Percentiles rank a stretch among this genome's conserved stretches.
Conservation (phyloP, 2,797 vertebrate genomes). For the Avahi laniger region DNA sequence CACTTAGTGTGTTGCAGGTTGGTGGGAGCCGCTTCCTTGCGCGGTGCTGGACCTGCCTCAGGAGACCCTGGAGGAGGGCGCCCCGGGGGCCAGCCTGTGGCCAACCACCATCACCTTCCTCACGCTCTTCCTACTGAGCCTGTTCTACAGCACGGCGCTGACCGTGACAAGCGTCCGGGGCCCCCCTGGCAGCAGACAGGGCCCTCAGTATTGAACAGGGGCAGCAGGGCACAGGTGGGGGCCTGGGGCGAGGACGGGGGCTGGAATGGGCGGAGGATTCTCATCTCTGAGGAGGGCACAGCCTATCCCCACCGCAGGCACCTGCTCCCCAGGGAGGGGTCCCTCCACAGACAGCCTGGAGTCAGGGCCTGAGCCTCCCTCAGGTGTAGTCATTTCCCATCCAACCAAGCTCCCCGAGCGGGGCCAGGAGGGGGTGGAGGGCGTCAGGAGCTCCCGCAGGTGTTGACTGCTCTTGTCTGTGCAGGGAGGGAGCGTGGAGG, state of each 20-base stretch:
- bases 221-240: not conserved
- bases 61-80: conserved; percentile 36
- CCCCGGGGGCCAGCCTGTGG: conserved; percentile 77
- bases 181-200: not conserved
- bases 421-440: not conserved
- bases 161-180: conserved; percentile 85
- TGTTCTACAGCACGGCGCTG: conserved; percentile 89
- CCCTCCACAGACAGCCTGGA: not conserved
- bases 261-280: rapidly evolving
- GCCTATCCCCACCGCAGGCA: rapidly evolving
- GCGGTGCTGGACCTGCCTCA: not conserved
- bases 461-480: not conserved
- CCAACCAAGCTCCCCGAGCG: not conserved
- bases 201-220: conserved; percentile 59
- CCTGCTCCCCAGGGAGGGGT: not conserved
- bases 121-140: conserved; percentile 90
- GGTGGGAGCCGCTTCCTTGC: not conserved
- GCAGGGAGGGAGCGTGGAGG: not conserved
- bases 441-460: no score
- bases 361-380: not conserved
- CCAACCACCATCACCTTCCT: conserved; percentile 87
- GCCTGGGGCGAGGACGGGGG: not conserved
- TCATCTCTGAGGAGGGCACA: no score
- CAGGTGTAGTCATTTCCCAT: not conserved
- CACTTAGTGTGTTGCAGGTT: conserved; percentile 40